Base-by-base conservation (phyloP, 2,888 invertebrate genomes). In the Oligia strigilis region DNA sequence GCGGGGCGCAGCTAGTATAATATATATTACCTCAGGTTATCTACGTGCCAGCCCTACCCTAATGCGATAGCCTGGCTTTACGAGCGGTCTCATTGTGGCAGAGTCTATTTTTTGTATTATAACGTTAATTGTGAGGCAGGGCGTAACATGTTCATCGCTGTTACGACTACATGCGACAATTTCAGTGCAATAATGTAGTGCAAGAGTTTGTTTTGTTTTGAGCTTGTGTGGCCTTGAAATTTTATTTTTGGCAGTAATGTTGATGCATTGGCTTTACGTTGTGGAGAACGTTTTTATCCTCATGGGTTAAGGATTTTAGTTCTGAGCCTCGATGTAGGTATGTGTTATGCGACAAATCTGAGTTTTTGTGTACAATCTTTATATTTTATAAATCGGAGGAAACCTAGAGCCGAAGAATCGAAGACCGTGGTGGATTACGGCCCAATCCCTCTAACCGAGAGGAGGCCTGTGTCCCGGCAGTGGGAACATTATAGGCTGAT, bases 11-110 rank as follows among this genome's bases (percentile, higher is more conserved):
- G 29, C 29, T 29, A 29, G 29, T 29, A 43, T 46, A 46, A 46
- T 74, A 0, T 40, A 40, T 9, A 17, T 55, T n/a, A 5, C 11
- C 23, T 23, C n/a, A 2, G 4, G 17, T n/a, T 70, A 43, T 14
- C 14, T 14, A 6, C 1, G 69, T 62, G 74, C 4, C 87, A 91
- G 67, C 90, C 91, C 91, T 91, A 86, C 0, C 17, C 23, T 87
- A 88, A 89, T 85, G 80, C 76, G 78, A 90, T 89, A 84, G 82
- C 82, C 77, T 55, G 66, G 82, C 81, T 90, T 90, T 89, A 90
- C 75, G 85, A 87, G 82, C 82, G 62, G 86, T 80, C 78, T 80
- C 86, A 84, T 84, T 84, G 82, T 80, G 75, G 86, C 75, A 60
- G 81, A 75, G 77, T 76, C 84, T 79, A 75, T 85, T 90, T 89